A percentile compares a stretch with the other conserved stretches of the same genome.
Conservation (phyloP, 2,888 invertebrate genomes). For the Pyrocoelia pectoralis region DNA sequence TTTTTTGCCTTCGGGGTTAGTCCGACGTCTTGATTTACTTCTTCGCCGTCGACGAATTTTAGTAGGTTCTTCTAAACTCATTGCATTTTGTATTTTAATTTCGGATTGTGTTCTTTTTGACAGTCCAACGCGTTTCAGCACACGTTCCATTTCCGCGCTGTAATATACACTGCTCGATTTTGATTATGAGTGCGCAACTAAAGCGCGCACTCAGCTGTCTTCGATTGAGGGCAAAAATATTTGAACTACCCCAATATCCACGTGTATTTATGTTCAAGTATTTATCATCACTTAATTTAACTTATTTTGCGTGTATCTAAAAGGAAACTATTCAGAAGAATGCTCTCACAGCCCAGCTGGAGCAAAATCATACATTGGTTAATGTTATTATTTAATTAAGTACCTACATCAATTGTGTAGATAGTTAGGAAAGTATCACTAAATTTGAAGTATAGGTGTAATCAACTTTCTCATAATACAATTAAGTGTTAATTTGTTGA, state of each 20-base stretch:
- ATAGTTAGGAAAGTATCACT: too few species aligned
- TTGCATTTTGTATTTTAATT: conserved; percentile 34
- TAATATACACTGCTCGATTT: conserved; percentile 48
- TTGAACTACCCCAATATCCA: conserved; percentile 33
- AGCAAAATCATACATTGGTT: too few species aligned
- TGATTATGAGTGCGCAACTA: conserved; percentile 43
- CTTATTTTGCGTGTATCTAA: too few species aligned
- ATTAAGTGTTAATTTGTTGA: too few species aligned
- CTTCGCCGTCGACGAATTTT: conserved; percentile 49
- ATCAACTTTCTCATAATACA: too few species aligned
- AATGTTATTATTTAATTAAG: too few species aligned
- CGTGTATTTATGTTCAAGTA: conserved; percentile 21
- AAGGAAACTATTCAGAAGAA: too few species aligned
- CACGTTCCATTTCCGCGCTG: conserved; percentile 58
- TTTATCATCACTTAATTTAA: not conserved
- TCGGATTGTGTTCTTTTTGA: conserved; percentile 53
- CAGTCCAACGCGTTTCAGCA: conserved; percentile 59
- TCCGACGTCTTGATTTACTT: conserved; percentile 54
- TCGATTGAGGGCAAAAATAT: conserved; percentile 35
- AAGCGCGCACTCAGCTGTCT: conserved; percentile 50
- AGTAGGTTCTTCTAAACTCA: conserved; percentile 38
- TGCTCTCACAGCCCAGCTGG: too few species aligned
- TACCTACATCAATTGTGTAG: too few species aligned
- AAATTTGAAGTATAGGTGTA: too few species aligned
- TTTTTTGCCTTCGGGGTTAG: conserved; percentile 51